Evolutionary conservation across 2,888 invertebrate species (phyloP), one percentile per base, ranked within the genome.

Genomic region (Orchestes rusci): DNA sequence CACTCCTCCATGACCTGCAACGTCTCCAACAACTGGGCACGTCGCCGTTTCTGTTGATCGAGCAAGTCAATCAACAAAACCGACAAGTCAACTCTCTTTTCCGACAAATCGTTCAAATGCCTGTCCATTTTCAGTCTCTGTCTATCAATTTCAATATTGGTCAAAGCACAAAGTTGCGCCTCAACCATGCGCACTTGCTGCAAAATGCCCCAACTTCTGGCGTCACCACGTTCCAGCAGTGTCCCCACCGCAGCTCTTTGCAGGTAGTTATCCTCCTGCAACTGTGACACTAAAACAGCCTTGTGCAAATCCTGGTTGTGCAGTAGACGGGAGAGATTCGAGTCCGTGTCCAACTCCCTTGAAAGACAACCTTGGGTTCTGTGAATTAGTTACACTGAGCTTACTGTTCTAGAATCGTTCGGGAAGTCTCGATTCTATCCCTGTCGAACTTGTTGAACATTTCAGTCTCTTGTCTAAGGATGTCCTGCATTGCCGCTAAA

Each of bases 141-240:
- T 56, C 78, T 77, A 54, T 84, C 80, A 58, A 86, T 73, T 68
- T 87, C 86, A 52, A 84, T 77, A 36, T 74, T 71, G 53, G 85
- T 85, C 17, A 87, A 71, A 43, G 75, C 75, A 15, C 82, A 82
- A 53, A 87, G 68, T 66, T 86, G 82, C 8, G 73, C 70, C 54
- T 85, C 83, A 31, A 86, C 82, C 45, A 84, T 67, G 55, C 76
- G 74, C 51, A 86, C 80, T 72, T 85, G 84, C 62, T 85, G 82
- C 53, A 82, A 74, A 17, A 86, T 70, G 56, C 83, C 81, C 84
- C 84, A 84, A 51, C 79, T 80, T 57, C 80, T 77, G 4, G 84
- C 76, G 68, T 86, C 86, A 50, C 81, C 80, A 59, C 79, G 74
- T 65, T 84, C 82, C 48, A 86, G 67, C 33, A 86, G 67, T 10